These are phyloP conservation scores for Porites australiensis DNA, from an alignment of 64 coral and sea anemone species.

Conservation along the genomic window DNA sequence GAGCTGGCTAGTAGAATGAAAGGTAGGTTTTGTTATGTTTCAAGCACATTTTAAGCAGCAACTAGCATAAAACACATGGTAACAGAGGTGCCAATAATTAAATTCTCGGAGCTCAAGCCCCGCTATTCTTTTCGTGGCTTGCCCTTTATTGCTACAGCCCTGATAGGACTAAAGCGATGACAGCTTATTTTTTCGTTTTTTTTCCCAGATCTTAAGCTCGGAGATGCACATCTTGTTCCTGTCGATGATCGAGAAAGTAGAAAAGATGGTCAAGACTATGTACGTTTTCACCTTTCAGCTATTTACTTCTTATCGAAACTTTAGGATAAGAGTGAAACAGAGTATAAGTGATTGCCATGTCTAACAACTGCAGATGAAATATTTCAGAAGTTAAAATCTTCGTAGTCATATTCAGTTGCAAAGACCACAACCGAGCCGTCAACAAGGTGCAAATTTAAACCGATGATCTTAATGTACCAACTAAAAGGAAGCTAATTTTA, in stretches of 20 bases:
- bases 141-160: not conserved
- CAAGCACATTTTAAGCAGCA: not conserved
- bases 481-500: no score
- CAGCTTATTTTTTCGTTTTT: not conserved
- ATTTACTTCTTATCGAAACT: not conserved
- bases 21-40: conserved; percentile 49
- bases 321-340: not conserved
- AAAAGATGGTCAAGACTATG: conserved; percentile 44
- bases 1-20: conserved; percentile 84
- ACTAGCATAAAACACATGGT: not conserved
- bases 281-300: conserved; percentile 2
- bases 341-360: not conserved
- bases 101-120: no score
- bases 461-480: no score
- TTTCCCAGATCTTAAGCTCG: conserved; percentile 76
- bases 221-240: conserved; percentile 79
- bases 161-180: not conserved
- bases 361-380: no score
- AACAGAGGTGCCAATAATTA: not conserved
- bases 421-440: no score
- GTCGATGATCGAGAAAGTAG: conserved; percentile 31
- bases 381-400: no score
- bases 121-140: not conserved
- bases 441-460: no score
- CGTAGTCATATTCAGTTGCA: no score